Evolutionary conservation across 2,113 vertebrate species (phyloP).

Genomic region (Ivindomyrus marchei): DNA sequence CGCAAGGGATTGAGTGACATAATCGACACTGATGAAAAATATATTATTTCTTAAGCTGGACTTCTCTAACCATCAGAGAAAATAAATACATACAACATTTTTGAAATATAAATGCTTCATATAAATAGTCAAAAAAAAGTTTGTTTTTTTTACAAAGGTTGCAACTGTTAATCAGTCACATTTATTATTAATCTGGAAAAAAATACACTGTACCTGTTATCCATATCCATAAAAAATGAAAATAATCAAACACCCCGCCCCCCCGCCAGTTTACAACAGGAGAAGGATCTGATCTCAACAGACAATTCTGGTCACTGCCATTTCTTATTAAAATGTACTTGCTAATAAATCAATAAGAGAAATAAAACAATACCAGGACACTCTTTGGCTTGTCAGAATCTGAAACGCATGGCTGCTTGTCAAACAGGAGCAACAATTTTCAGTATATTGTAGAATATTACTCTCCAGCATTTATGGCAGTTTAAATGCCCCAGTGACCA

Average conservation of each 20-base stretch:
- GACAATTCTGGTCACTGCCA: background rate
- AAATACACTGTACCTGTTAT: background rate
- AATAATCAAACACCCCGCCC: background rate
- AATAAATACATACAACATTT: slow-evolving; percentile 10
- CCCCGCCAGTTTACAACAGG: background rate
- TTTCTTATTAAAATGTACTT: background rate
- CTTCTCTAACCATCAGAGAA: background rate
- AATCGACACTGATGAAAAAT: background rate
- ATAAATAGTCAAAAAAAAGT: background rate
- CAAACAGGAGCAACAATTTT: background rate
- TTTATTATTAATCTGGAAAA: background rate
- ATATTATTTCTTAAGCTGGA: background rate
- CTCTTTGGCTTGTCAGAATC: background rate
- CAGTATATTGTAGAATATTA: background rate
- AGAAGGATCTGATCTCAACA: background rate
- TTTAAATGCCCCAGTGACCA: background rate
- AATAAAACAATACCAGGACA: background rate
- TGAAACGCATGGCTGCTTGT: background rate
- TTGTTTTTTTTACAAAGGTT: background rate
- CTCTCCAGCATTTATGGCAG: background rate
- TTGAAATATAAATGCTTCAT: background rate
- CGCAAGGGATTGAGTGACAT: background rate
- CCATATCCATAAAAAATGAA: background rate
- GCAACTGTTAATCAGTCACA: background rate
- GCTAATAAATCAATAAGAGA: background rate